Evolutionary conservation across 1,140 invertebrate species (phyloP), one percentile per base, ranked within the genome.

Genomic region (Lepidurus packardi): DNA sequence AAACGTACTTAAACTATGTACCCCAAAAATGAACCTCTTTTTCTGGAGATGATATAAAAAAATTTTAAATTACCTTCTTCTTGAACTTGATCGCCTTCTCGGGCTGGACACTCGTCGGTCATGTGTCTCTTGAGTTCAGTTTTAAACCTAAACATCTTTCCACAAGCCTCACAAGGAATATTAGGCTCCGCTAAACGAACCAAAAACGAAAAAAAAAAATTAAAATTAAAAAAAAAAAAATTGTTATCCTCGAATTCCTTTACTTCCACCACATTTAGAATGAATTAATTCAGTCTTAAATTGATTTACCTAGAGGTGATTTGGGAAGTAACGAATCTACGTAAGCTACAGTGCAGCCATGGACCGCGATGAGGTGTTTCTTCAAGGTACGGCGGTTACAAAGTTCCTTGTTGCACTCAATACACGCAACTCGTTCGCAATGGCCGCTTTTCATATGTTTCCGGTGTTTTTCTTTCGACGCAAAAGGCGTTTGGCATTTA

Each of bases 351-450:
- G 16, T 65, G 53, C 53, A 65, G 21, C 21, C 21, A 65, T 65
- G 53, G 1, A 65, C 53, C 4, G 16, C 21, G 9, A 65, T 13
- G 53, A 65, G 53, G 21, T 65, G 53, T 21, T 65, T 65, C 13
- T 21, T 65, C 53, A 65, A 65, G 53, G 53, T 65, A 16, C 53
- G 53, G 16, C 53, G 53, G 53, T 65, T 65, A 65, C 53, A 65
- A 21, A 65, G 53, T 7, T n/a, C 13, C 13, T 16, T 65, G 13
- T 16, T 65, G 1, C 53, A 65, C 13, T 65, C 53, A 1, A 21
- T 5, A 21, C 53, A 65, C 16, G 53, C 53, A 1, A 65, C 21
- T 9, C 53, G 53, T 65, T 65, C n/a, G 53, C 53, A 65, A 1
- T 13, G 16, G 53, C 53, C 53, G 21, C 8, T 65, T 21, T 65